Evolutionary conservation across 1,140 invertebrate genomes (phyloP).

Genomic region (Hylaeus volcanicus): DNA sequence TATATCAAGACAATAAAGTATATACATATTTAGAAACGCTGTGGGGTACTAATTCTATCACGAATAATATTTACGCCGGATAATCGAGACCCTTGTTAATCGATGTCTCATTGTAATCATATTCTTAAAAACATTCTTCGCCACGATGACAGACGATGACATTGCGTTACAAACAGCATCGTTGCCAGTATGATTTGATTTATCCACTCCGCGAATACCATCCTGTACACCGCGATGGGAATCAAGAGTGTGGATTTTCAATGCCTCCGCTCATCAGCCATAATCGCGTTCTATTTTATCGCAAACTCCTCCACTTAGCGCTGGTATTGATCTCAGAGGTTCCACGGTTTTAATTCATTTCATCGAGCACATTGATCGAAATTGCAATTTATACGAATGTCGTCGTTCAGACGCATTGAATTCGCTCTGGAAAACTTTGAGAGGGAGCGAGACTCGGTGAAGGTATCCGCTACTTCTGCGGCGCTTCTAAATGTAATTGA

Average conservation of each 20-base stretch:
- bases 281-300: slow-evolving; percentile 36
- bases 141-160: too few relatives aligned
- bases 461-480: neutral
- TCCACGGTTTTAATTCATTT: slow-evolving; percentile 12
- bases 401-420: neutral
- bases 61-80: too few relatives aligned
- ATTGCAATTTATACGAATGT: neutral
- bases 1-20: too few relatives aligned
- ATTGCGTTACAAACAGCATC: neutral
- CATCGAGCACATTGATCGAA: neutral
- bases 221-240: slow-evolving; percentile 27
- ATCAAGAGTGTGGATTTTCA: slow-evolving; percentile 29
- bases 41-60: too few relatives aligned
- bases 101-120: too few relatives aligned
- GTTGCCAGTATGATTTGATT: neutral
- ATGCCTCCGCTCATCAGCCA: slow-evolving; percentile 39
- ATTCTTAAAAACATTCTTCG: too few relatives aligned
- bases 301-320: slow-evolving; percentile 26
- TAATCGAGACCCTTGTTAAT: too few relatives aligned
- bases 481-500: too few relatives aligned
- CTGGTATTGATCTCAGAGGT: slow-evolving; percentile 24
- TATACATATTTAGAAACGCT: too few relatives aligned
- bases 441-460: neutral
- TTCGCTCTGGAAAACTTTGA: neutral
- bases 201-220: slow-evolving; percentile 24